These are phyloP conservation scores for Halictus ligatus DNA, from an alignment of 2,888 invertebrate genomes.

Conservation along the genomic window DNA sequence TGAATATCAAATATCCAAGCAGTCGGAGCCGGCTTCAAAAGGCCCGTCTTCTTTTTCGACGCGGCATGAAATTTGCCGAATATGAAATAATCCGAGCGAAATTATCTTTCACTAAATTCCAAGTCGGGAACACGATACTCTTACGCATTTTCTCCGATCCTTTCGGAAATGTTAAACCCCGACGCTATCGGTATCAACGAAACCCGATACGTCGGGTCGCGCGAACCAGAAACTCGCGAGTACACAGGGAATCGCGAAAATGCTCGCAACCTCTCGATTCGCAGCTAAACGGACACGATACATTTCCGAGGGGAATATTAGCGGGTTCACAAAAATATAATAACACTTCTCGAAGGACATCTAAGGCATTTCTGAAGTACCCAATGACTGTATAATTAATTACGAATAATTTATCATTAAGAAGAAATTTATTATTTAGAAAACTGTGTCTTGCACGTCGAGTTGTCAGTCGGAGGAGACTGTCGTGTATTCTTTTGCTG, in stretches of 20 bases:
- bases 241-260: background rate
- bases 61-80: background rate
- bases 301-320: background rate
- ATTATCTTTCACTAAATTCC: conserved; percentile 1
- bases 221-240: background rate
- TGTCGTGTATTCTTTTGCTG: too few relatives aligned
- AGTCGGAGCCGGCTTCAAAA: background rate
- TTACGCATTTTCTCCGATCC: background rate
- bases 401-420: too few relatives aligned
- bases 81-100: conserved; percentile 1
- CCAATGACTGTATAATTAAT: too few relatives aligned
- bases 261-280: background rate
- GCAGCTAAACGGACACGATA: background rate
- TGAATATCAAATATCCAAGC: conserved; percentile 17
- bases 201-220: background rate
- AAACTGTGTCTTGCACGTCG: background rate
- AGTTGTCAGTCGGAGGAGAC: background rate
- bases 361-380: too few relatives aligned
- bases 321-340: background rate
- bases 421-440: too few relatives aligned
- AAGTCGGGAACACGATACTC: conserved; percentile 1
- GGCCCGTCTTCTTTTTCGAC: background rate
- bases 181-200: background rate
- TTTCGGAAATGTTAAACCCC: conserved; percentile 1
- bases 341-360: background rate